A percentile compares a stretch with the other conserved stretches of the same genome.
phyloP scores from a whole-genome alignment of 2,888 invertebrate species.

The Polymixis lichenea region DNA sequence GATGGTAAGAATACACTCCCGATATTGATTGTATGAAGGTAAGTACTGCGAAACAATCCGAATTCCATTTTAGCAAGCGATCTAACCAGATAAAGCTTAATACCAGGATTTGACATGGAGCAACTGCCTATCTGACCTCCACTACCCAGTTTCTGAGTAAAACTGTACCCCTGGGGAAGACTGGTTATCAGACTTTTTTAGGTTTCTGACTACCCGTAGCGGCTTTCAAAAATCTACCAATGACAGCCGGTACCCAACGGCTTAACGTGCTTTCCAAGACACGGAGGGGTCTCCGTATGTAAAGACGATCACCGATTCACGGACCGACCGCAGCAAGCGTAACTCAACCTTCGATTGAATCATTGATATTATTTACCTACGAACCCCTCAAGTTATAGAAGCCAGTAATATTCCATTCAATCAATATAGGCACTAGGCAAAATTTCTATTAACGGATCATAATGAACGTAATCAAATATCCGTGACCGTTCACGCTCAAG shows the following conservation, averaged over 20 bases:
- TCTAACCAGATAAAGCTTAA: neutral
- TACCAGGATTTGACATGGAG: neutral
- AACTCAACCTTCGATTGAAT: neutral
- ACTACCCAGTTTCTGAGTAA: neutral
- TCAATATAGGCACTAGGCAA: constrained; percentile 12
- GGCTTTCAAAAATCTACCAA: neutral
- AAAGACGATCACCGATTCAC: neutral
- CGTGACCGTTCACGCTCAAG: constrained; percentile 38
- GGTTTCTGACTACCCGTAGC: neutral
- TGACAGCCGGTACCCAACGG: neutral
- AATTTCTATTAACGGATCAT: constrained; percentile 23
- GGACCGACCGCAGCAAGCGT: neutral
- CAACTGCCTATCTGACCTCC: neutral
- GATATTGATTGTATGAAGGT: too few relatives aligned
- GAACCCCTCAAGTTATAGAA: neutral
- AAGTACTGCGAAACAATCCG: too few relatives aligned
- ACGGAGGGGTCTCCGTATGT: neutral
- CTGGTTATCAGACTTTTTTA: neutral
- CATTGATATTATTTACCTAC: neutral
- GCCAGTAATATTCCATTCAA: constrained; percentile 8
- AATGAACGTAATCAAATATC: constrained; percentile 45
- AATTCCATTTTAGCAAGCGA: too few relatives aligned
- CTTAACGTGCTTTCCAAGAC: neutral
- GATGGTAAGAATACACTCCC: too few relatives aligned
- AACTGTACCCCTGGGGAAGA: neutral